phyloP scores from a whole-genome alignment of 2,797 vertebrate genomes.

The Kryptopterus vitreolus region DNA sequence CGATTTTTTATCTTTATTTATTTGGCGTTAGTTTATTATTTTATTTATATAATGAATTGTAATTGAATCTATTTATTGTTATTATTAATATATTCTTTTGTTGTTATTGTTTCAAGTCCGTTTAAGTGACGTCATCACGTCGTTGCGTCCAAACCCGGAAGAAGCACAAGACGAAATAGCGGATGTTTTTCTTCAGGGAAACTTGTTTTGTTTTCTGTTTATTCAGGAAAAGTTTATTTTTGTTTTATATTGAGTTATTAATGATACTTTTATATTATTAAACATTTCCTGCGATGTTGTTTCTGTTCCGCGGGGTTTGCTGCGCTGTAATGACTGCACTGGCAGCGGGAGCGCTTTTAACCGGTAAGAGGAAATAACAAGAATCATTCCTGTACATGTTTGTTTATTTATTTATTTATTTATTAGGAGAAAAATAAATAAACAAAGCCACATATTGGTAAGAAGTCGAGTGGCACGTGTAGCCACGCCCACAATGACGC shows the following conservation, averaged over 20 bases:
- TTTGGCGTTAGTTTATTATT: too few relatives aligned
- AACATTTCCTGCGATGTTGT: not conserved
- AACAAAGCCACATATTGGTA: not conserved
- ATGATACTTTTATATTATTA: too few relatives aligned
- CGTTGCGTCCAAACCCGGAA: slow-evolving; percentile 3
- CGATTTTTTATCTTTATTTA: too few relatives aligned
- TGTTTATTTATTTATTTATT: too few relatives aligned
- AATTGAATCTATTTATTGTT: too few relatives aligned
- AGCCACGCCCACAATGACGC: slow-evolving; percentile 24
- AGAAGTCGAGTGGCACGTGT: not conserved
- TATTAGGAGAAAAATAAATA: not conserved
- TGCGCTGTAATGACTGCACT: not conserved
- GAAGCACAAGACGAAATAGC: not conserved
- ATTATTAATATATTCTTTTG: too few relatives aligned
- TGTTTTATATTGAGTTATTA: too few relatives aligned
- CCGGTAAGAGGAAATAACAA: slow-evolving; percentile 4
- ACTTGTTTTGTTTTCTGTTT: too few relatives aligned
- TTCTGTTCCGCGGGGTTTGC: not conserved
- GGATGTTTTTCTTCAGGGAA: not conserved
- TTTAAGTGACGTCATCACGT: slow-evolving; percentile 2
- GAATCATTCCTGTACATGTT: too few relatives aligned
- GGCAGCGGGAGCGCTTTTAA: not conserved
- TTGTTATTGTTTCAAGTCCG: not conserved
- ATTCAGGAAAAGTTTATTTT: not conserved
- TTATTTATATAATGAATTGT: too few relatives aligned